Evolutionary conservation across 2,888 invertebrate genomes (phyloP), one percentile per base, ranked within the genome.

Genomic region (Rotaria macrura): DNA sequence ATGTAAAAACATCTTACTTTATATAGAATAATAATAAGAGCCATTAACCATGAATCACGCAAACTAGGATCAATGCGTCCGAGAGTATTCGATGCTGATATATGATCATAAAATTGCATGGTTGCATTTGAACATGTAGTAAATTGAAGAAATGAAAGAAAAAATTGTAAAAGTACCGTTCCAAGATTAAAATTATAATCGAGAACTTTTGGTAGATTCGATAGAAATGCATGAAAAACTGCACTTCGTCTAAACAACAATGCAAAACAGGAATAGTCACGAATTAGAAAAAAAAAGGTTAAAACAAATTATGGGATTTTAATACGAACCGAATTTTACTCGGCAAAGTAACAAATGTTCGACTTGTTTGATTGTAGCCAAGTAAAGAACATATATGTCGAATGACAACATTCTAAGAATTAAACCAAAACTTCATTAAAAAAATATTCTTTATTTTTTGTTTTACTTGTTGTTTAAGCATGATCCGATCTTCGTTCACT

Each of bases 161-260:
- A 94, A 0, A 95, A 95, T 14, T 95, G 94, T 12, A 97, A 93
- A 85, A 99, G 93, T 87, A 94, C 93, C 88, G 94, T 94, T 0
- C 97, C 97, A 93, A 99, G 95, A 87, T 94, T 92, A 90, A 97
- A 95, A 91, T 99, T 99, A 90, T 96, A 95, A 91, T 99, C 99
- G 89, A 99, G 90, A 23, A 99, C 91, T 89, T 89, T 96, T 0
- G 97, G 96, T 87, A 98, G 91, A 89, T 96, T 96, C 52, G 95
- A 94, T 90, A 99, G 92, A 90, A 97, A 98, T 1, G 96, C 96
- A 91, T 96, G 97, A 92, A 97, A 97, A 2, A 96, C 95, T 0
- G 97, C 95, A 0, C 97, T 96, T 87, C 94, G 93, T 89, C 97
- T 95, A 91, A 4, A n/a, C 43, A 57, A 57, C n/a, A n/a, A n/a